Evolutionary conservation across 1,140 invertebrate genomes (phyloP).

Genomic region (Apis dorsata): DNA sequence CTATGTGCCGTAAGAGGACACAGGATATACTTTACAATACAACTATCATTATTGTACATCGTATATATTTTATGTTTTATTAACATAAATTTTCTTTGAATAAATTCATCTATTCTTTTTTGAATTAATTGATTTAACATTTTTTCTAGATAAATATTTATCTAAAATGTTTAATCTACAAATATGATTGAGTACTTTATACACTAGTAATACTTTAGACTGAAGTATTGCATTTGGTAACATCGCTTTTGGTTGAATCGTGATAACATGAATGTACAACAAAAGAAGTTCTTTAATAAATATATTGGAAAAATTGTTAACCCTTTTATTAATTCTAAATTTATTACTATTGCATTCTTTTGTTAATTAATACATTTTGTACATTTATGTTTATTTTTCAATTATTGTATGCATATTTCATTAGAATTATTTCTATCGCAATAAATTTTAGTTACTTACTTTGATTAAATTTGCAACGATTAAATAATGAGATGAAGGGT

Average conservation of each 20-base stretch:
- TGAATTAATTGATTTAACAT: not conserved
- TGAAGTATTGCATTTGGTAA: no score
- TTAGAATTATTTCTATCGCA: not conserved
- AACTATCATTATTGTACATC: not conserved
- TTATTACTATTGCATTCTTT: not conserved
- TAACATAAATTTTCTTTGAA: not conserved
- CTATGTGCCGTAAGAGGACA: slow-evolving; percentile 65
- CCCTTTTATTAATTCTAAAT: no score
- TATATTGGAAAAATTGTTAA: not conserved
- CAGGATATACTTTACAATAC: slow-evolving; percentile 5
- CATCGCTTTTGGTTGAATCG: no score
- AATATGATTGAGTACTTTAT: no score
- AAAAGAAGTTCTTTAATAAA: not conserved
- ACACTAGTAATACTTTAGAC: no score
- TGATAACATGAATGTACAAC: no score
- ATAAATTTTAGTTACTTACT: not conserved
- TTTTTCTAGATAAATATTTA: not conserved
- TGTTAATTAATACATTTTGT: not conserved
- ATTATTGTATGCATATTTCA: not conserved
- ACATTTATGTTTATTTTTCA: not conserved
- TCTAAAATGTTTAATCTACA: not conserved
- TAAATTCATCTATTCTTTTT: not conserved
- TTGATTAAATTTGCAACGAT: not conserved
- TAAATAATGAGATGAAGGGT: not conserved
- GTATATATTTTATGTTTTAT: not conserved